These are phyloP conservation scores for Catharus minimus DNA, from an alignment of 2,113 vertebrate species.

Conservation along the genomic window DNA sequence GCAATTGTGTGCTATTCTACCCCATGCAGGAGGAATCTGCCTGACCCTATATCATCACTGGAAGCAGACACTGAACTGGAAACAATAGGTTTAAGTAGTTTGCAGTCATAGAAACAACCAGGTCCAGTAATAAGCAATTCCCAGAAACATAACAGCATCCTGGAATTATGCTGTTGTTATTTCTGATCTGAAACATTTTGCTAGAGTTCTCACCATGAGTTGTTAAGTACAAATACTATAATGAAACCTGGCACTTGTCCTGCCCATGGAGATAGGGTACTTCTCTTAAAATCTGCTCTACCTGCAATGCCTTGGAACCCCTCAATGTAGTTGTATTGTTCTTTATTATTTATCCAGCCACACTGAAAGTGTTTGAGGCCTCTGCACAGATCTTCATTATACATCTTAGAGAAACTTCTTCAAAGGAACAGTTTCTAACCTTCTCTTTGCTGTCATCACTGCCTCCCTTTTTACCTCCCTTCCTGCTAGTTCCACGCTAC, in stretches of 20 bases:
- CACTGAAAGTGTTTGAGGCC: background rate
- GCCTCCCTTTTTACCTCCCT: background rate
- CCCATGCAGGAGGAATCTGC: background rate
- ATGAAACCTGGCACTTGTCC: background rate
- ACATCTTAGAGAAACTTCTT: background rate
- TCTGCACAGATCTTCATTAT: background rate
- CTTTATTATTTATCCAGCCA: background rate
- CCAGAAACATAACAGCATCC: background rate
- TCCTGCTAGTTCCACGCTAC: background rate
- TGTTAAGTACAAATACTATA: background rate
- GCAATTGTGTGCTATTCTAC: background rate
- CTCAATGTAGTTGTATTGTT: background rate
- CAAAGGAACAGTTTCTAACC: background rate
- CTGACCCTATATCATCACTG: fast-evolving
- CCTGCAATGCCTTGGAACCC: background rate
- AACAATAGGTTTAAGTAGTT: background rate
- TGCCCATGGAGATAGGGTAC: background rate
- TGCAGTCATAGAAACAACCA: background rate
- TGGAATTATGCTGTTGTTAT: background rate
- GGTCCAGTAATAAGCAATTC: background rate
- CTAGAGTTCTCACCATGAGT: background rate
- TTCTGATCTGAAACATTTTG: background rate
- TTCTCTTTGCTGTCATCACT: background rate
- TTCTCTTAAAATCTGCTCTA: background rate
- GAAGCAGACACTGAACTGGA: background rate